Evolutionary conservation across 2,888 invertebrate species (phyloP), one percentile per base, ranked within the genome.

Genomic region (Ophioninae sp.): DNA sequence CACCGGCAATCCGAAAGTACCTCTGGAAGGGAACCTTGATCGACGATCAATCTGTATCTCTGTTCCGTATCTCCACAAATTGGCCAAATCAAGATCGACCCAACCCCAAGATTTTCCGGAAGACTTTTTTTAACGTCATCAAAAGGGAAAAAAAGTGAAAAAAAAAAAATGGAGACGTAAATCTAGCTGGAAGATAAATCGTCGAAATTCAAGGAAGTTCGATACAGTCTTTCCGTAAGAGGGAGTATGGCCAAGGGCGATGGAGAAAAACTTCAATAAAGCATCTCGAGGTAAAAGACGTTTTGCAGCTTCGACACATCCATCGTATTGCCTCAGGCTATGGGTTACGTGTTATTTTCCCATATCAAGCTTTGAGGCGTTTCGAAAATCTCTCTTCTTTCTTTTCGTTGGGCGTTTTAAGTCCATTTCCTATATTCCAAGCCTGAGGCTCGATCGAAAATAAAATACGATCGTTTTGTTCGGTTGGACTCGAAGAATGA

Each of bases 271-370:
- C 69, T 74, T 78, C 79, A 79, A 81, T 81, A 62, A 68, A 67
- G 69, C 69, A 57, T 73, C 50, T 64, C 39, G 67, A 44, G 67
- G 77, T 70, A 72, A 82, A 79, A 86, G 75, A 85, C 78, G 70
- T 79, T 79, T 59, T 59, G 72, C 74, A 73, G 81, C 72, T 75
- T 72, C 80, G 85, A 85, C 82, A 81, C 77, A 72, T 68, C 39
- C 56, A 39, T 72, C 61, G 62, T 37, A 67, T 76, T 69, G 84
- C 87, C 86, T 73, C 74, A 82, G 81, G 87, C 85, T 86, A 67
- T 83, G 79, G 84, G 85, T 84, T 84, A 84, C 81, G 79, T 81
- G 80, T 81, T 72, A 72, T 79, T 79, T 5, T n/a, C 21, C 41
- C 56, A 23, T 81, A 41, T 79, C 67, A 62, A 65, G 72, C 64